These are phyloP conservation scores for Malurus splendens DNA, from an alignment of 2,797 vertebrate species.

Conservation along the genomic window DNA sequence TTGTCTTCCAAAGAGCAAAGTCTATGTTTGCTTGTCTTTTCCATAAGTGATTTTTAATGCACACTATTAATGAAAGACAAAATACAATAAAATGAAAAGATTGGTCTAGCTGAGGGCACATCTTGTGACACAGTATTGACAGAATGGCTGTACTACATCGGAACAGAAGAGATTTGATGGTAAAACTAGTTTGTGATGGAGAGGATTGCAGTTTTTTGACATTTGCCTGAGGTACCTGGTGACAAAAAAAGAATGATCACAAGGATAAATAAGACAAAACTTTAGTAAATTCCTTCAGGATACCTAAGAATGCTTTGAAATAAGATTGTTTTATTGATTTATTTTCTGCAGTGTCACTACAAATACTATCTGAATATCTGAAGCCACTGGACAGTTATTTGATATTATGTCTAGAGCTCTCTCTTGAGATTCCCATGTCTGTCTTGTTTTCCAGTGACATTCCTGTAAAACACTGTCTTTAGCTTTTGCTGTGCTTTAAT, in stretches of 20 bases:
- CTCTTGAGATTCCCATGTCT: not conserved
- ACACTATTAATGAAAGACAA: not conserved
- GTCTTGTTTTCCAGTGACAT: not conserved
- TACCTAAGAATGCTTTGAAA: not conserved
- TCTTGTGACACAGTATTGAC: not conserved
- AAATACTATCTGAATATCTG: not conserved
- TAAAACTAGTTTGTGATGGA: not conserved
- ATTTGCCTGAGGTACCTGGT: not conserved
- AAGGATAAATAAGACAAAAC: not conserved
- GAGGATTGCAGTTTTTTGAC: not conserved
- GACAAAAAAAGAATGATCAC: not conserved
- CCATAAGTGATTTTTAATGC: not conserved
- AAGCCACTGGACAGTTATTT: not conserved
- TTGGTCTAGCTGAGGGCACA: not conserved
- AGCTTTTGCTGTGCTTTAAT: not conserved
- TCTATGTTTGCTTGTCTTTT: not conserved
- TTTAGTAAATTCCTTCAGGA: not conserved
- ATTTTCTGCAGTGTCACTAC: not conserved
- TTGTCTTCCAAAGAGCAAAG: not conserved
- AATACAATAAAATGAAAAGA: not conserved
- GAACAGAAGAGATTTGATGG: not conserved
- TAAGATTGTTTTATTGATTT: not conserved
- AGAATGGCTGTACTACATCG: not conserved
- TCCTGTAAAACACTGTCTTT: not conserved
- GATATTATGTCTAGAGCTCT: not conserved